Evolutionary conservation across 2,113 vertebrate genomes (phyloP), one percentile per base, ranked within the genome.

Genomic region (Stegostoma tigrinum): DNA sequence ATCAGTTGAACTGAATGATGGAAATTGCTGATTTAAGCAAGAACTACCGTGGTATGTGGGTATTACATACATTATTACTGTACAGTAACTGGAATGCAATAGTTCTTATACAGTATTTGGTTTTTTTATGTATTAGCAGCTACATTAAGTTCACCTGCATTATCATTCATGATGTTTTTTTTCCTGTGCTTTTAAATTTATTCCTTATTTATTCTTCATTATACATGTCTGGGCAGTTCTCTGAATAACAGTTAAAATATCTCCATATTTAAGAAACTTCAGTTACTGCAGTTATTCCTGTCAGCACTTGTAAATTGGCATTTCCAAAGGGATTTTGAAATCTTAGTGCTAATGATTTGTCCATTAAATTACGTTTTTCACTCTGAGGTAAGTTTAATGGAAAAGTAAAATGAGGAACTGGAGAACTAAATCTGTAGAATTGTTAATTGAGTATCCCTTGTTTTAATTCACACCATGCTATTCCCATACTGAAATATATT

Each of bases 101-200:
- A 21, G 27, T 55, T 61, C 34, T 90, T 61, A 30, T 64, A 91
- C 64, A 89, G 27, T 87, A 61, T 7, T 91, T 12, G 0, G n/a
- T 91, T 55, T 27, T 64, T 64, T 91, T 91, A 64, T 64, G 61
- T 34, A 14, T 21, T 34, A 27, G n/a, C 89, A 64, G 34, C 61
- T 91, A 91, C 12, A 91, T 91, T 91, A 91, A 91, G 24, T 91
- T 55, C 55, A 91, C 55, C 64, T 91, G 55, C 12, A 34, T 64
- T 64, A 91, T 27, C 5, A 91, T 61, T 61, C 55, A n/a, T 64
- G 55, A 61, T 55, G 17, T 12, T 38, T 80, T 80, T 21, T 83
- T 83, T 83, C 17, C 38, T 42, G n/a, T 42, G 42, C 45, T 2
- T 87, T 87, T 21, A 52, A 87, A 87, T 12, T 52, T 52, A 27